phyloP scores from a whole-genome alignment of 2,113 vertebrate species.

The Vulpes lagopus region DNA sequence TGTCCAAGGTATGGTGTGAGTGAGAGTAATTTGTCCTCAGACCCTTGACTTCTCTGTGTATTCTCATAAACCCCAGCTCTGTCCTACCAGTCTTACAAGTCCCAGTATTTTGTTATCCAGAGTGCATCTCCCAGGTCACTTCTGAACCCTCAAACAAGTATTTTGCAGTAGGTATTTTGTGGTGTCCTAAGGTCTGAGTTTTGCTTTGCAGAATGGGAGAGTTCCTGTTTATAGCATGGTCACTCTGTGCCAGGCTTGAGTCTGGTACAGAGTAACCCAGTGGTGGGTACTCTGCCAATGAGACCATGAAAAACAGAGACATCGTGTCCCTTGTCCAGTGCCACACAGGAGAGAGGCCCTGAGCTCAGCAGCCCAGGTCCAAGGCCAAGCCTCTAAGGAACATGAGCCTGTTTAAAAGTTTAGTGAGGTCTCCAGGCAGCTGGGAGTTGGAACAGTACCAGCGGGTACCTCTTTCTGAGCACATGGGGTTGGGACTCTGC shows the following conservation, averaged over 20 bases:
- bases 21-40: background rate
- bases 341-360: background rate
- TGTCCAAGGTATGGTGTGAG: fast-evolving
- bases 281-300: background rate
- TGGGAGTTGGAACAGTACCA: background rate
- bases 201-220: background rate
- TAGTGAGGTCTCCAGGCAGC: background rate
- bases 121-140: background rate
- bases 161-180: background rate
- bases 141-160: background rate
- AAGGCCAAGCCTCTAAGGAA: background rate
- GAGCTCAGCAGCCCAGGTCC: background rate
- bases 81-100: fast-evolving
- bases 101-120: background rate
- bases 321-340: background rate
- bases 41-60: background rate
- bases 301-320: background rate
- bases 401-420: too few species aligned
- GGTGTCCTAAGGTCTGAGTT: background rate
- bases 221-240: background rate
- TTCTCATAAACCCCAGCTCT: fast-evolving
- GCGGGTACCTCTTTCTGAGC: background rate
- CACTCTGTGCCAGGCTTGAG: background rate
- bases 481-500: background rate
- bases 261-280: background rate